Evolutionary conservation across 2,113 vertebrate genomes (phyloP).

Genomic region (Daboia siamensis): DNA sequence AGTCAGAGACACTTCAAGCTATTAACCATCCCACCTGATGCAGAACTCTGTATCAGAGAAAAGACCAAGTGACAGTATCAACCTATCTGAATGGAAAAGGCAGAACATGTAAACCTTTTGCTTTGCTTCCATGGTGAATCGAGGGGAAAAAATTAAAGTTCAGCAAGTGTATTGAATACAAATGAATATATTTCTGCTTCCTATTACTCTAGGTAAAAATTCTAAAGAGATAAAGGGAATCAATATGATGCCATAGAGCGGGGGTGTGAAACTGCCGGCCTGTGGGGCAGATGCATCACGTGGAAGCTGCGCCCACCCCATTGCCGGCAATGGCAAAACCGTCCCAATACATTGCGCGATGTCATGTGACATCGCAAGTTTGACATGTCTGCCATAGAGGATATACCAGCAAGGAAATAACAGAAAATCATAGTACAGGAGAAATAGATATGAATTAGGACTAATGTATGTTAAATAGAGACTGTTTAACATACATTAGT

Average conservation of each 20-base stretch:
- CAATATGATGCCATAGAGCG: background rate
- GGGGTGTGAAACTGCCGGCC: too few species aligned
- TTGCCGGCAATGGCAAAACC: too few species aligned
- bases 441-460: background rate
- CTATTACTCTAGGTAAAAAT: constrained; percentile 3
- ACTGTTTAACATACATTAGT: background rate
- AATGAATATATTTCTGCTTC: constrained; percentile 27
- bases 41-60: constrained; percentile 61
- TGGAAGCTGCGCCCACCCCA: too few species aligned
- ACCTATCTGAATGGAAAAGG: constrained; percentile 50
- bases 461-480: background rate
- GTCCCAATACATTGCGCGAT: too few species aligned
- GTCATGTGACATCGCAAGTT: too few species aligned
- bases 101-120: constrained; percentile 45
- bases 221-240: constrained; percentile 13
- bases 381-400: background rate
- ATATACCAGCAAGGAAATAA: background rate
- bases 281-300: too few species aligned
- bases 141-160: constrained; percentile 52
- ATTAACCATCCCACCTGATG: constrained; percentile 49
- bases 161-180: constrained; percentile 21
- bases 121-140: constrained; percentile 33
- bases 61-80: constrained; percentile 59
- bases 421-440: background rate
- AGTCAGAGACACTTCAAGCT: constrained; percentile 44